These are phyloP conservation scores for Brevimyrus niger DNA, from an alignment of 2,113 vertebrate species.

Conservation along the genomic window DNA sequence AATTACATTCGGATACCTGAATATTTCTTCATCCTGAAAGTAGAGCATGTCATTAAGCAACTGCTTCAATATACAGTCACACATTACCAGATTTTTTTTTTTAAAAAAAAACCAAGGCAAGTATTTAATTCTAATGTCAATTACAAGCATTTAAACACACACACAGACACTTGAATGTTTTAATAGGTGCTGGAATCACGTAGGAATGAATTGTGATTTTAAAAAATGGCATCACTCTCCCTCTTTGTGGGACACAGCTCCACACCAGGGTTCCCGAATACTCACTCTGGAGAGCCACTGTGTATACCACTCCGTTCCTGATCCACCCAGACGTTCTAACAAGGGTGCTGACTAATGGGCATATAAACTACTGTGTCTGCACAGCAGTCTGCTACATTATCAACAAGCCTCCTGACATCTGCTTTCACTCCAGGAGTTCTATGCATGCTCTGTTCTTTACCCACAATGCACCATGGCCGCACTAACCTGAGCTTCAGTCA, in stretches of 20 bases:
- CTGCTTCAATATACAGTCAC: neutral
- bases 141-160: conserved; percentile 13
- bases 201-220: neutral
- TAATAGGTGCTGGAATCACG: neutral
- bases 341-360: neutral
- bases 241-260: neutral
- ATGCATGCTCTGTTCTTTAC: neutral
- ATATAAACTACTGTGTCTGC: neutral
- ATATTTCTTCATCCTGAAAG: neutral
- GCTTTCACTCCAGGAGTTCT: neutral
- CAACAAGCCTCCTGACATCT: neutral
- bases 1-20: neutral
- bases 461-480: neutral
- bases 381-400: neutral
- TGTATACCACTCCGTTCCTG: neutral
- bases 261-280: neutral
- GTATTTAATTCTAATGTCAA: conserved; percentile 28
- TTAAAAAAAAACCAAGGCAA: too few species aligned
- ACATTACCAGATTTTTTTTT: neutral
- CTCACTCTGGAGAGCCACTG: neutral
- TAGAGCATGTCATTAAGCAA: neutral
- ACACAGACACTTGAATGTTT: neutral
- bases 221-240: neutral
- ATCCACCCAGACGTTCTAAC: neutral
- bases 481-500: neutral